These are phyloP conservation scores for Carollia perspicillata DNA, from an alignment of 2,113 vertebrate genomes.

Conservation along the genomic window DNA sequence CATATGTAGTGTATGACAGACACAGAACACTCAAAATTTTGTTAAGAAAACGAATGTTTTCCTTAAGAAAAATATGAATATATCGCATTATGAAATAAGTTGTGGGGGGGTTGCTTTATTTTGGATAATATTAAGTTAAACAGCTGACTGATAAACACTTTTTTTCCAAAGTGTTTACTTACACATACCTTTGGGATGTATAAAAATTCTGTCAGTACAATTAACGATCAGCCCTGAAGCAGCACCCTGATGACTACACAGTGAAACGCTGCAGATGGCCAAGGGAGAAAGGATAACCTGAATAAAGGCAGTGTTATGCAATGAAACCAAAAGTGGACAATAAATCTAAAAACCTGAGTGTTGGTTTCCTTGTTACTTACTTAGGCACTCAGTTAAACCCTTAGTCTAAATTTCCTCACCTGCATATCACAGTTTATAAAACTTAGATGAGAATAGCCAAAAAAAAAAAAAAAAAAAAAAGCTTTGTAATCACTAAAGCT, in stretches of 20 bases:
- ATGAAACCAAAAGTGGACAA: neutral
- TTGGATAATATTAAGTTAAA: neutral
- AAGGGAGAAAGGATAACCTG: neutral
- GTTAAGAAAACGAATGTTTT: neutral
- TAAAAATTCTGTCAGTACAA: neutral
- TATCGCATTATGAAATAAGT: neutral
- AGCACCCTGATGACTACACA: neutral
- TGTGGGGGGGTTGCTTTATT: neutral
- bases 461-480: neutral
- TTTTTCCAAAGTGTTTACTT: neutral
- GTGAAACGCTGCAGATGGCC: neutral
- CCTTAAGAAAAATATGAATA: neutral
- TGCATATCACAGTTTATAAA: neutral
- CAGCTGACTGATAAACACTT: neutral
- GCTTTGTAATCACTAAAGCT: neutral
- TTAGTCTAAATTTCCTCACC: neutral
- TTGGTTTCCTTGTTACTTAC: neutral
- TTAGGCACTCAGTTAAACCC: neutral
- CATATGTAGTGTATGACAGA: neutral
- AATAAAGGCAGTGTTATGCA: neutral
- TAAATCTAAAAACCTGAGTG: neutral
- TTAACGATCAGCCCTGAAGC: neutral
- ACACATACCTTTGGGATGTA: neutral
- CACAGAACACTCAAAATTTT: neutral
- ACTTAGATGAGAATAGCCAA: neutral